Evolutionary conservation across 2,888 invertebrate species (phyloP), one percentile per base, ranked within the genome.

Genomic region (Copidosoma aretas): DNA sequence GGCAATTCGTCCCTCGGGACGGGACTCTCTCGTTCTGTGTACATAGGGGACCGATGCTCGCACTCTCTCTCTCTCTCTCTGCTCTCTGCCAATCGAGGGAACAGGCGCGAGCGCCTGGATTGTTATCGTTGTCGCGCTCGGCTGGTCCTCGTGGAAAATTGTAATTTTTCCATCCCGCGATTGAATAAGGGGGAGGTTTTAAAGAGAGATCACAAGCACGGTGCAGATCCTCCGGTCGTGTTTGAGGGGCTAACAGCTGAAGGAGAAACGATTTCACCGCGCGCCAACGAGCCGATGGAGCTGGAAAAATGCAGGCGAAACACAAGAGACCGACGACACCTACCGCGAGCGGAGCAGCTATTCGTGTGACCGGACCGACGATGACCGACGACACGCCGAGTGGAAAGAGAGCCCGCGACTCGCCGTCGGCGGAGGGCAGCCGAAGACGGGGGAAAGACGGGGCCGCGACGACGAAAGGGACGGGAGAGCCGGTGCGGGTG

Each of bases 271-370:
- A 41, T 8, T 21, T 49, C 49, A 62, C 60, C 64, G 64, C 25
- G 24, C 64, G 57, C 52, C 61, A 58, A 54, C 64, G 43, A 69
- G 65, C 51, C 25, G 69, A 66, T 62, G 66, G 62, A 70, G 69
- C 65, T 65, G 65, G 62, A 66, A 65, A 62, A 54, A 46, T 62
- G 22, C 51, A 2, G 19, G 24, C n/a, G 15, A 1, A 10, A 32
- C 24, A 59, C 46, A 21, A 8, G 49, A 49, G 24, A 25, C 21
- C 60, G 46, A 24, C 60, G 49, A 46, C 24, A 24, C 10, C 17
- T 14, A 41, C 10, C 41, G 14, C 41, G 52, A 25, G 60, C 25
- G 46, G n/a, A 54, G 22, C 25, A n/a, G 21, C 39, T 25, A 22
- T 41, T 19, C 22, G 54, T 24, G 5, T 25, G 25, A 32, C 46